These are phyloP conservation scores for Synanthedon vespiformis DNA, from an alignment of 2,888 invertebrate species.

Conservation along the genomic window DNA sequence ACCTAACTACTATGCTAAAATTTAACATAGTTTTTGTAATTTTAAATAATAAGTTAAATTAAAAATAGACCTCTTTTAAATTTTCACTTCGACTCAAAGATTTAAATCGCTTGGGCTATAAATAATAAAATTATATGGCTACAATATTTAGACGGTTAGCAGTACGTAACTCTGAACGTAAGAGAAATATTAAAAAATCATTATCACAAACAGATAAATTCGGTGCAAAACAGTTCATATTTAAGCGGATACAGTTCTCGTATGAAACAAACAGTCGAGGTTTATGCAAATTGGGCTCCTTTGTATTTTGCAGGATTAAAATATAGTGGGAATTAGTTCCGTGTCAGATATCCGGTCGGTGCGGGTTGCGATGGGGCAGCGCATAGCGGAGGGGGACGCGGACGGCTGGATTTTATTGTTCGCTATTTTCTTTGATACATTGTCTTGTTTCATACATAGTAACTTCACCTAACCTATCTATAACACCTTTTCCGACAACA, in stretches of 20 bases:
- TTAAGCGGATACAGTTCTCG: constrained; percentile 59
- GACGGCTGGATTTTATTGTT: constrained; percentile 49
- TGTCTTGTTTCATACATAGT: constrained; percentile 2
- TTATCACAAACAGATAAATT: constrained; percentile 53
- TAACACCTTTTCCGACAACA: no score
- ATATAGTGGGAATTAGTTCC: constrained; percentile 68
- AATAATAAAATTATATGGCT: no score
- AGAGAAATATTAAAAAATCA: constrained; percentile 28
- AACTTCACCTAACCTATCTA: no score
- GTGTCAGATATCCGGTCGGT: constrained; percentile 57
- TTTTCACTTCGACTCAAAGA: no score
- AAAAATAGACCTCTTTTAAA: no score
- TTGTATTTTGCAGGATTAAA: constrained; percentile 67
- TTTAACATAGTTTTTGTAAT: no score
- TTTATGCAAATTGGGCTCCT: constrained; percentile 69
- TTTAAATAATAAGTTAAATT: no score
- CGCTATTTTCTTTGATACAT: constrained; percentile 40
- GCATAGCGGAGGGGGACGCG: constrained; percentile 16
- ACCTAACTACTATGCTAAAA: no score
- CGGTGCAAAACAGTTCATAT: constrained; percentile 53
- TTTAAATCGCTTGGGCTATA: no score
- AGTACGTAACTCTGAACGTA: constrained; percentile 4
- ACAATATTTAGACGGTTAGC: background rate
- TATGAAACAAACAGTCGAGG: constrained; percentile 65
- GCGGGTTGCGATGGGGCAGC: constrained; percentile 1